Conservation (phyloP, 2,797 vertebrate genomes). For the Lutjanus argentimaculatus region DNA sequence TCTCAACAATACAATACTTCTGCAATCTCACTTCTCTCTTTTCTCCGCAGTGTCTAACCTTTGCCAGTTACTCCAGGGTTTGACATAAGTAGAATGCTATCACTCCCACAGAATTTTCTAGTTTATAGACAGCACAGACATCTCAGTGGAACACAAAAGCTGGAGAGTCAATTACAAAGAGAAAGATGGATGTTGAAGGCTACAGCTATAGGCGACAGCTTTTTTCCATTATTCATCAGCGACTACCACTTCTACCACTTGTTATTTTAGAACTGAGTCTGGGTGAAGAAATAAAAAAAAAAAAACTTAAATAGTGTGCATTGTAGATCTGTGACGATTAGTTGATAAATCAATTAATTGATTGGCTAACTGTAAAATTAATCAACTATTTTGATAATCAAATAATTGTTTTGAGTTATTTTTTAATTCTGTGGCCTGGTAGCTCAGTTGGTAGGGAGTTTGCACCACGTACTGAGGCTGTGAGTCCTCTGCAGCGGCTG, state of each 20-base stretch:
- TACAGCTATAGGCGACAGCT: not conserved
- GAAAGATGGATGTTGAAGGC: not conserved
- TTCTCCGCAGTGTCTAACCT: not conserved
- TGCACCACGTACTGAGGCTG: too few relatives aligned
- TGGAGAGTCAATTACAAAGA: not conserved
- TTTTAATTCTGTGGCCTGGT: too few relatives aligned
- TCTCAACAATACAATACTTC: slow-evolving; percentile 55
- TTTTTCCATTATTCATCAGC: too few relatives aligned
- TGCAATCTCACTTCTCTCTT: slow-evolving; percentile 72
- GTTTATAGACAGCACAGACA: not conserved
- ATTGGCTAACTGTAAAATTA: too few relatives aligned
- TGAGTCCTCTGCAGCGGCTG: too few relatives aligned
- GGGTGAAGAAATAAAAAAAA: not conserved
- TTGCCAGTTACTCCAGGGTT: not conserved
- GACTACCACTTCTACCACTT: not conserved
- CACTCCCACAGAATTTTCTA: not conserved
- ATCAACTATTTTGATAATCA: too few relatives aligned
- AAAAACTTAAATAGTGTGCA: too few relatives aligned
- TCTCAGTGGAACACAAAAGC: not conserved
- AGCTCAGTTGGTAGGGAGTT: too few relatives aligned
- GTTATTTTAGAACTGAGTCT: not conserved
- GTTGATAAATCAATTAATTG: too few relatives aligned
- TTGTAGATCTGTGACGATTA: not conserved
- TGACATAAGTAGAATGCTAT: not conserved
- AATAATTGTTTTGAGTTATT: too few relatives aligned